Conservation (phyloP, 2,113 vertebrate species). For the Collichthys lucidus region DNA sequence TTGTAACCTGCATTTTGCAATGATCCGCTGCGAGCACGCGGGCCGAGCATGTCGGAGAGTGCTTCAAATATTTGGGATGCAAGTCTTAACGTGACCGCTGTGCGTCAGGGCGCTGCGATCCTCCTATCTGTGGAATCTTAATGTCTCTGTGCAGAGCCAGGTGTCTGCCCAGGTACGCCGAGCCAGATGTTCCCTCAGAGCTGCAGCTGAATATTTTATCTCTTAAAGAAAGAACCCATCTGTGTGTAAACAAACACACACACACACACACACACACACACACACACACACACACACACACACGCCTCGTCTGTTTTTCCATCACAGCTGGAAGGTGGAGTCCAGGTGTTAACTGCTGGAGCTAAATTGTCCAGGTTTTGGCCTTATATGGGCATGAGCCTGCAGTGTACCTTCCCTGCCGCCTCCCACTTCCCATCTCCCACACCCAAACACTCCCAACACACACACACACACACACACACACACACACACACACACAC, state of each 20-base stretch:
- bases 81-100: conserved; percentile 75
- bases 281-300: too few species aligned
- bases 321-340: conserved; percentile 39
- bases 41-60: conserved; percentile 42
- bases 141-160: conserved; percentile 59
- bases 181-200: conserved; percentile 26
- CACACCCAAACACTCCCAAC: conserved; percentile 39
- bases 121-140: conserved; percentile 62
- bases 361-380: conserved; percentile 62
- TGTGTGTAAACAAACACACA: not conserved
- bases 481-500: conserved; percentile 73
- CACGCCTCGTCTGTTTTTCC: not conserved
- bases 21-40: not conserved
- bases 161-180: conserved; percentile 27
- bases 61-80: conserved; percentile 63
- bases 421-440: conserved; percentile 64
- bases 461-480: conserved; percentile 68
- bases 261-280: not conserved
- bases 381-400: conserved; percentile 76
- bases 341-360: conserved; percentile 66
- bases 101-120: conserved; percentile 19
- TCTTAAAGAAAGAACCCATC: not conserved
- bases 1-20: conserved; percentile 16
- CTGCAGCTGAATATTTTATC: conserved; percentile 1
- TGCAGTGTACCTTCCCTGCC: conserved; percentile 57